Evolutionary conservation across 2,888 invertebrate genomes (phyloP), one percentile per base, ranked within the genome.

Genomic region (Gonocerus acuteangulatus): DNA sequence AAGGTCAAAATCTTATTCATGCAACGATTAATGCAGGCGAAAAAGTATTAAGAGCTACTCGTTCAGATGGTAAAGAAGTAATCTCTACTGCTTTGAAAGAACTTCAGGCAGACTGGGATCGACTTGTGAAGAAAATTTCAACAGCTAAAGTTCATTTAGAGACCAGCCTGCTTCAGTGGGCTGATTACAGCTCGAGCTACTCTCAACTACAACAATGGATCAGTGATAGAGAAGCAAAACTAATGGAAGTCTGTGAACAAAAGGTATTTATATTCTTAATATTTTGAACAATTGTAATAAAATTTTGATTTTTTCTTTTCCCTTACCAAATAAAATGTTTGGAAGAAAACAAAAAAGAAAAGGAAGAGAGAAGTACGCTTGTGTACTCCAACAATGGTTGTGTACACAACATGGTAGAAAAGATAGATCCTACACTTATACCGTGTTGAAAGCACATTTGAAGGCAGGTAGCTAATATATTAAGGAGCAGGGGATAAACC

Each of bases 141-240:
- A 91, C 89, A 0, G 88, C 90, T 1, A 94, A 94, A 75, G 92
- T 68, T 13, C 87, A 90, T 70, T 75, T 95, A 36, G 95, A 95
- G 74, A 92, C 92, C 0, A 87, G 87, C 68, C 77, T 94, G 13
- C 78, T 95, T 42, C 94, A 95, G 81, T 95, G 95, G 95, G 92
- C 93, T 6, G 93, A 95, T 72, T 95, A 94, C 73, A 93, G 90
- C 72, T 93, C 93, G 59, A 93, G 92, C 62, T 94, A 91, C 73
- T 85, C 87, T 16, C 93, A 94, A 73, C 76, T 95, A 21, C 89
- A 93, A 71, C 89, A 93, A 80, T 95, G 95, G 94, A 89, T 96
- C 64, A 86, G 86, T 32, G 95, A 95, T 71, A 83, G 93, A 69
- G 94, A 95, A 78, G 89, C 90, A 3, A 91, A 94, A 75, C 74